These are phyloP conservation scores for Bucorvus abyssinicus DNA, from an alignment of 2,797 vertebrate genomes.

Conservation along the genomic window DNA sequence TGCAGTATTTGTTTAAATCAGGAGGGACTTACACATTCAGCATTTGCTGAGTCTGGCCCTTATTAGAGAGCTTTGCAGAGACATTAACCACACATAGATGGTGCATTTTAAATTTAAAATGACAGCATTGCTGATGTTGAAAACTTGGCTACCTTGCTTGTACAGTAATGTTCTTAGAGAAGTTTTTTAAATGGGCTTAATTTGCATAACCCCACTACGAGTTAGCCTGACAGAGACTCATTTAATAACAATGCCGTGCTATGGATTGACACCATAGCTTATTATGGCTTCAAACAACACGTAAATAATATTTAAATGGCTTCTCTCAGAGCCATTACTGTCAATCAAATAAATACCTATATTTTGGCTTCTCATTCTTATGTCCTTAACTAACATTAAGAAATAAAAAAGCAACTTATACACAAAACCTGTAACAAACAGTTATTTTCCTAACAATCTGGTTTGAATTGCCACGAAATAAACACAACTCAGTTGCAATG, in stretches of 20 bases:
- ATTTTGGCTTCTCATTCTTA: conserved; percentile 58
- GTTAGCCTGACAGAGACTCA: conserved; percentile 19
- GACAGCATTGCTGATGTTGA: neutral
- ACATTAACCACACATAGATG: neutral
- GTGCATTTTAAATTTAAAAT: conserved; percentile 18
- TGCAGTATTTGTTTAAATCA: conserved; percentile 11
- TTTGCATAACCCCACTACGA: conserved; percentile 50
- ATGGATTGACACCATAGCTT: conserved; percentile 42
- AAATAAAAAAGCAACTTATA: conserved; percentile 38
- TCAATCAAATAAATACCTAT: conserved; percentile 60
- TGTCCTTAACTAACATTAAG: conserved; percentile 45
- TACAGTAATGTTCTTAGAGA: neutral
- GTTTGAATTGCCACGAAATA: conserved; percentile 2
- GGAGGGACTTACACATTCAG: neutral
- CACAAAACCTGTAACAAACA: conserved; percentile 44
- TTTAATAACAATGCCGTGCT: conserved; percentile 53
- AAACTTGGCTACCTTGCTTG: neutral
- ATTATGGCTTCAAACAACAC: conserved; percentile 66
- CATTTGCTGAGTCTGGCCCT: neutral
- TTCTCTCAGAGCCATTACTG: conserved; percentile 61
- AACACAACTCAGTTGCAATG: neutral
- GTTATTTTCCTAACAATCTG: conserved; percentile 37
- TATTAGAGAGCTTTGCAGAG: neutral
- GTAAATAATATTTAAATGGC: conserved; percentile 72
- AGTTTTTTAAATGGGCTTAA: conserved; percentile 21